Evolutionary conservation across 2,113 vertebrate species (phyloP), one percentile per base, ranked within the genome.

Genomic region (Orycteropus afer): DNA sequence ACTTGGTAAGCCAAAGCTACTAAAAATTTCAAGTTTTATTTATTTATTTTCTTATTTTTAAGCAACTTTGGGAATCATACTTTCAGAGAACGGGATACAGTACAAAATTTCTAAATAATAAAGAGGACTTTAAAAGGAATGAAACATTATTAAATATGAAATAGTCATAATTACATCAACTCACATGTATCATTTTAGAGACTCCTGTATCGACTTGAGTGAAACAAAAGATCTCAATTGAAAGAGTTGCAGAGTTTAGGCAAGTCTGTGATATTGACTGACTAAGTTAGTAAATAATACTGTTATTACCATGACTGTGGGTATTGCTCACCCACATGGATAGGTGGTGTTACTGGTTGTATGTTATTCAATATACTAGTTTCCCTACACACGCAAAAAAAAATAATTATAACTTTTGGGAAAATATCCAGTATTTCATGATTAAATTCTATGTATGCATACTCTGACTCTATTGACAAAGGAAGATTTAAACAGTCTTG

Each of bases 221-320:
- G 61, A 96, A 96, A 97, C 76, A 40, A 91, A 96, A 97, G 69
- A 25, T 7, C 32, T 77, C 53, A 57, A 8, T 61, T 76, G 63
- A 57, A 96, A 17, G 11, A 42, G 14, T 85, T n/a, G 80, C 25
- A 57, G 86, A 79, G 9, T 73, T 86, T 59, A 29, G 51, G 77
- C 40, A 76, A 65, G 22, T 65, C n/a, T 81, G 59, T 51, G 18
- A 23, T 32, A 65, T 9, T 37, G 17, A 81, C 53, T 53, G 32
- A 87, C 73, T 47, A 42, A 77, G 77, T 51, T 32, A 47, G 40
- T n/a, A 55, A 90, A 79, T 79, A 42, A 78, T 40, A 69, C 7
- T 32, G 20, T 76, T 77, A 27, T 40, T 23, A 11, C 37, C 15
- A 45, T 73, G 42, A 59, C 25, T 65, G 10, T 17, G 14, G 12